phyloP scores from a whole-genome alignment of 2,113 vertebrate genomes.

The Mirza zaza region DNA sequence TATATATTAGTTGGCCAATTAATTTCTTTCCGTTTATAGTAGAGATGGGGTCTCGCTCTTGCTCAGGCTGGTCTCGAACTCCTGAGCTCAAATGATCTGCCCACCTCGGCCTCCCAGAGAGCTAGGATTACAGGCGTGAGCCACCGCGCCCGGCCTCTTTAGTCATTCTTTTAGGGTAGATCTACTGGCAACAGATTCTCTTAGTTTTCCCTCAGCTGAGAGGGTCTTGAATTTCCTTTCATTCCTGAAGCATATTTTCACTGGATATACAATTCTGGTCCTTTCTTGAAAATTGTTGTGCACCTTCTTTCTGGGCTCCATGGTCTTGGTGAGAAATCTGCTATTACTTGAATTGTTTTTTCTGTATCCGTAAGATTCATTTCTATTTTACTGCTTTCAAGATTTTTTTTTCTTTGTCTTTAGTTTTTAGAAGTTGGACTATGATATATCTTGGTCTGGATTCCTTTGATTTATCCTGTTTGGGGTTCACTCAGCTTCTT shows the following conservation, averaged over 20 bases:
- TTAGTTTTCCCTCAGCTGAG: background rate
- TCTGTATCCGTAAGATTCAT: background rate
- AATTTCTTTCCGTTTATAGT: too few species aligned
- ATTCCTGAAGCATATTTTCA: background rate
- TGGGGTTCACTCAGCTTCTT: background rate
- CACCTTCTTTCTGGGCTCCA: background rate
- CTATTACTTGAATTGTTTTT: background rate
- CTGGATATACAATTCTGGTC: background rate
- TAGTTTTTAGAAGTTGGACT: background rate
- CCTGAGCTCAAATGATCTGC: too few species aligned
- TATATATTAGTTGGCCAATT: too few species aligned
- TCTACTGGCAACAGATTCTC: background rate
- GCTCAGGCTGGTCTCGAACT: too few species aligned
- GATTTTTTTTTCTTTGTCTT: background rate
- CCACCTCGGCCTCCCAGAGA: too few species aligned
- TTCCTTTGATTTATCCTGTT: background rate
- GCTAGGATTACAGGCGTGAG: too few species aligned
- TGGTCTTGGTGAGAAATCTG: background rate
- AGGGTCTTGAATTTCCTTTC: background rate
- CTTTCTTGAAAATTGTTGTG: background rate
- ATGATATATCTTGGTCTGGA: background rate
- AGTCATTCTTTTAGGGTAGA: background rate
- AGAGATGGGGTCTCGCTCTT: too few species aligned
- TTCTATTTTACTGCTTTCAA: background rate
- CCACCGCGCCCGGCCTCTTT: background rate